Conservation (phyloP, 1,140 invertebrate genomes). For the Dufourea novaeangliae region DNA sequence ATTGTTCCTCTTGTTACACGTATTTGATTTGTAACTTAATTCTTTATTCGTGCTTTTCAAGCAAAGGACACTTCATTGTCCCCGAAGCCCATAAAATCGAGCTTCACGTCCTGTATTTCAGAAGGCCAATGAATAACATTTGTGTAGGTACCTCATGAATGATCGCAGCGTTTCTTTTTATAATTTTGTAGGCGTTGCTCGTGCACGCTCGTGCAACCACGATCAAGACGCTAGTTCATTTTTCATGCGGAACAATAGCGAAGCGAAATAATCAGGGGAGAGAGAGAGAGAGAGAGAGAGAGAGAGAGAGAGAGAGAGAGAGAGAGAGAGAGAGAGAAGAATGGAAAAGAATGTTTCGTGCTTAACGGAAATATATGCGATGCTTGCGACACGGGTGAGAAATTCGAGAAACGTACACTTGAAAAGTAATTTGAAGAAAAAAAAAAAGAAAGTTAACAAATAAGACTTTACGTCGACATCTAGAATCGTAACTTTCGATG, state of each 20-base stretch:
- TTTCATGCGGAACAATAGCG: slow-evolving; percentile 31
- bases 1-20: background rate
- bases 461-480: background rate
- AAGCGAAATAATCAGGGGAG: background rate
- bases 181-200: slow-evolving; percentile 19
- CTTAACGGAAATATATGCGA: background rate
- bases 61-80: background rate
- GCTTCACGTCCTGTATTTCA: background rate
- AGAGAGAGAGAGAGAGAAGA: background rate
- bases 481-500: too few species aligned
- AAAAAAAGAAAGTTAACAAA: background rate
- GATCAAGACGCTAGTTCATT: slow-evolving; percentile 27
- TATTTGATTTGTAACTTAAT: background rate
- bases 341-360: background rate
- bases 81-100: background rate
- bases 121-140: slow-evolving; percentile 3
- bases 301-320: too few species aligned
- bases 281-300: too few species aligned
- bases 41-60: background rate
- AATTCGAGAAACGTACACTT: background rate
- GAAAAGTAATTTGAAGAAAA: background rate
- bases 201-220: slow-evolving; percentile 5
- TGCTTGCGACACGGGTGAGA: background rate
- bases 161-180: background rate
- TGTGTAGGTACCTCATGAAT: background rate